Conservation (phyloP, 2,888 invertebrate species). For the Sturmia bella region DNA sequence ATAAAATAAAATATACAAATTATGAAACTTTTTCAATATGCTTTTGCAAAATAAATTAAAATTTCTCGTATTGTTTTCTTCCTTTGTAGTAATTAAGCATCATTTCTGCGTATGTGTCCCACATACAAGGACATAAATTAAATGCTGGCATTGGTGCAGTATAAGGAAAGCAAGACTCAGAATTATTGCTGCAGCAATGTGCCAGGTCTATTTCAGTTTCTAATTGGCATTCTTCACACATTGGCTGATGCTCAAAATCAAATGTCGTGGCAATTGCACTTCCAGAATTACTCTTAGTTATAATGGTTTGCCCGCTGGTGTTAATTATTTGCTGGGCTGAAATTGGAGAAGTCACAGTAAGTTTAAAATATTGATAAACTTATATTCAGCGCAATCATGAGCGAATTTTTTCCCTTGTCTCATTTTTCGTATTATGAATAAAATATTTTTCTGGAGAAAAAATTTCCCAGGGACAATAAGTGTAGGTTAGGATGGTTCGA, state of each 20-base stretch:
- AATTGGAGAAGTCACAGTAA: not conserved
- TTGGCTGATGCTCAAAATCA: not conserved
- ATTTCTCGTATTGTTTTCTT: constrained; percentile 2
- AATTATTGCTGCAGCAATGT: not conserved
- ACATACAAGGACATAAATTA: constrained; percentile 75
- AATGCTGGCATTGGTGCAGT: constrained; percentile 62
- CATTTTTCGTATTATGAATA: too few species aligned
- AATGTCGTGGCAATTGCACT: too few species aligned
- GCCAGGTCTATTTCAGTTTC: not conserved
- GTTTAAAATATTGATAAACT: too few species aligned
- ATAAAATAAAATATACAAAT: constrained; percentile 49
- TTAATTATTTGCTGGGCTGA: constrained; percentile 3
- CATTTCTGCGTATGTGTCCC: constrained; percentile 71
- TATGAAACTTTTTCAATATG: constrained; percentile 16
- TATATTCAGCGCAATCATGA: too few species aligned
- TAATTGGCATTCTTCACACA: constrained; percentile 8
- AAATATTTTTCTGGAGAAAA: too few species aligned
- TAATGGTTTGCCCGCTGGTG: constrained; percentile 2
- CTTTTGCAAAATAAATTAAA: not conserved
- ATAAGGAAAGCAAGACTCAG: not conserved
- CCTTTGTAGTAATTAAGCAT: constrained; percentile 38
- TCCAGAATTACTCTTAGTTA: too few species aligned
- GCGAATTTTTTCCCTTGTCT: too few species aligned
- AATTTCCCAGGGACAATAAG: too few species aligned
- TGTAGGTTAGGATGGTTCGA: too few species aligned